Base-by-base conservation (phyloP, 64 coral and sea anemone genomes). In the Pocillopora verrucosa region DNA sequence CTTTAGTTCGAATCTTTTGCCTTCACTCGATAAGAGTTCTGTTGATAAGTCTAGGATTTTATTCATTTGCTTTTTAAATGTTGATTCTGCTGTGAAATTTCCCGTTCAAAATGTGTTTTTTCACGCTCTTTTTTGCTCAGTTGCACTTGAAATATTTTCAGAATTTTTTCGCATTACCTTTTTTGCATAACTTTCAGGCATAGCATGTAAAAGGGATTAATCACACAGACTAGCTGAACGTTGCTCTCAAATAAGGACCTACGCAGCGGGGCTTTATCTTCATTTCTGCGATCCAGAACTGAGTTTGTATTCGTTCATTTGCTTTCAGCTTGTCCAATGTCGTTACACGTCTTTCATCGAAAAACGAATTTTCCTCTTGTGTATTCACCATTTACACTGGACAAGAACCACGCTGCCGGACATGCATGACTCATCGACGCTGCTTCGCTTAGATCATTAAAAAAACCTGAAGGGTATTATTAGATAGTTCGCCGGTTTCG, bases 251-350 rank as follows among this genome's bases (percentile, higher is more conserved):
- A 38, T 63, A 13, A 17, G 6, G 2, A 70, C 10, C 67, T 24
- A 26, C 58, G 15, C 34, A 60, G 10, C 78, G 0, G 15, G 17
- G n/a, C 15, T 36, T 11, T 34, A 14, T 19, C 17, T 80, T 13
- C 78, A 80, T 59, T 34, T 80, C 30, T 80, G 78, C 20, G 78
- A 60, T 62, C 78, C 58, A 30, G 30, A 4, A 65, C 63, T 65
- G 15, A 51, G 15, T 65, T 17, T 7, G 15, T 17, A 17, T 65
- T 4, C 63, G 14, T 65, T 5, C 13, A 51, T 51, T 51, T 51
- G 41, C 63, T 65, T 22, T 16, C 13, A 65, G 63, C 63, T 65
- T 65, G 63, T 65, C 63, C 63, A 65, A 0, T 65, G 22, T 65
- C 34, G 12, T 9, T 13, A 26, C n/a, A 13, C 9, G n/a, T 20